Conservation (phyloP, 2,113 vertebrate genomes). For the Synodontis membranacea region DNA sequence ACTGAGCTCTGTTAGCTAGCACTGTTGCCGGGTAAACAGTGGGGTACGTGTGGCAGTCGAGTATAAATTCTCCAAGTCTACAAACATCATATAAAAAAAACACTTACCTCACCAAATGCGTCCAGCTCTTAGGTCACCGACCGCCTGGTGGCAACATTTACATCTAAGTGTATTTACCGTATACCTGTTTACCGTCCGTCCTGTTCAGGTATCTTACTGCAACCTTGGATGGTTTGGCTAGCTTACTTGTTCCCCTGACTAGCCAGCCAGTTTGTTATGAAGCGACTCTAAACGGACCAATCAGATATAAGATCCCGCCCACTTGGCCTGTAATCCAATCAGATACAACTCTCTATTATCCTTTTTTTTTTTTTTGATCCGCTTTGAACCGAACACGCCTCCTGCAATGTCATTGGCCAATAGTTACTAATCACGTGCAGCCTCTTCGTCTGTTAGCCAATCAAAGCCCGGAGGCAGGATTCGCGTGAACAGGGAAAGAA, state of each 20-base stretch:
- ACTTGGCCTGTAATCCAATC: background rate
- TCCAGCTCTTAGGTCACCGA: background rate
- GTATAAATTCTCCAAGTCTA: background rate
- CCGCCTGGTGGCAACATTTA: background rate
- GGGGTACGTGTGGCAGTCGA: background rate
- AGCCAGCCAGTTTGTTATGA: constrained; percentile 58
- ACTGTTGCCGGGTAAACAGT: constrained; percentile 22
- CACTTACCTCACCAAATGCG: constrained; percentile 31
- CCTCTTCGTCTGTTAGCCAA: background rate
- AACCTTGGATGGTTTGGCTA: constrained; percentile 5
- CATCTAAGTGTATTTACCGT: background rate
- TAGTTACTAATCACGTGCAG: background rate
- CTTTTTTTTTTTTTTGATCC: too few relatives aligned
- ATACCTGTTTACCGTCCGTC: too few relatives aligned
- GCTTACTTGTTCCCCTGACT: background rate
- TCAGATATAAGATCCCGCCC: constrained; percentile 22
- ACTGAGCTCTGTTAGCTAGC: background rate
- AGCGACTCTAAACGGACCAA: constrained; percentile 49
- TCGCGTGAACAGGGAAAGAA: background rate
- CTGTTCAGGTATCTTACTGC: background rate
- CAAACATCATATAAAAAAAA: background rate
- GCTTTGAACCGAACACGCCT: background rate
- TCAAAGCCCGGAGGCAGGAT: background rate
- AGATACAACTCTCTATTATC: background rate
- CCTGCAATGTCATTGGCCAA: background rate